Evolutionary conservation across 2,888 invertebrate genomes (phyloP), one percentile per base, ranked within the genome.

Genomic region (Pediacus dermestoides): DNA sequence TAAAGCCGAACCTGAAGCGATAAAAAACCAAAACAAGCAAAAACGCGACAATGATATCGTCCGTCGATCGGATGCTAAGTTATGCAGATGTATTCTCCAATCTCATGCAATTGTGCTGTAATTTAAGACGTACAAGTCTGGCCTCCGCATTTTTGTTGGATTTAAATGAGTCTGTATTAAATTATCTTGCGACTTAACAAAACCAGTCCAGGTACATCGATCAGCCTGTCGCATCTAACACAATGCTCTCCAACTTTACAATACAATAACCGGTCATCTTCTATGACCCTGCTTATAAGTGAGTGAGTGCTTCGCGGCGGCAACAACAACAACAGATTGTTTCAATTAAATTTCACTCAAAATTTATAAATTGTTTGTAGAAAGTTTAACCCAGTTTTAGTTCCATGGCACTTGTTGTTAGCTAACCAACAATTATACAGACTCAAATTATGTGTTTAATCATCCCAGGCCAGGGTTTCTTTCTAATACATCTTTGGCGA

Each of bases 51-150:
- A 64, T 63, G 61, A 64, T 64, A 65, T 64, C 63, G 59, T 50
- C 52, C 49, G 54, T 54, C 60, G 59, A 61, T 63, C 61, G 60
- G 53, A 56, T 54, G 55, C 53, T 63, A 67, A 67, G 57, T 66
- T 68, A 68, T 68, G 67, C 66, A 68, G 66, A 68, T 68, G 60
- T 66, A 66, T 68, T 66, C 67, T 51, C 61, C 64, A 66, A 66
- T 67, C 66, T 66, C 66, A 55, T 64, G 66, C 67, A 68, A 67
- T 68, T 68, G 66, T 67, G 60, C 63, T 66, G 67, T 67, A 64
- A 68, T 66, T 68, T 67, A 66, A 66, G 60, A 58, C 58, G 57
- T 60, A 60, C 64, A 61, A 52, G 63, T 62, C 61, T 59, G 57
- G 60, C 54, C 57, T 58, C 52, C 52, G 62, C 60, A 64, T 65